Evolutionary conservation across 2,797 vertebrate genomes (phyloP), one percentile per base, ranked within the genome.

Genomic region (Lagocephalus sceleratus): DNA sequence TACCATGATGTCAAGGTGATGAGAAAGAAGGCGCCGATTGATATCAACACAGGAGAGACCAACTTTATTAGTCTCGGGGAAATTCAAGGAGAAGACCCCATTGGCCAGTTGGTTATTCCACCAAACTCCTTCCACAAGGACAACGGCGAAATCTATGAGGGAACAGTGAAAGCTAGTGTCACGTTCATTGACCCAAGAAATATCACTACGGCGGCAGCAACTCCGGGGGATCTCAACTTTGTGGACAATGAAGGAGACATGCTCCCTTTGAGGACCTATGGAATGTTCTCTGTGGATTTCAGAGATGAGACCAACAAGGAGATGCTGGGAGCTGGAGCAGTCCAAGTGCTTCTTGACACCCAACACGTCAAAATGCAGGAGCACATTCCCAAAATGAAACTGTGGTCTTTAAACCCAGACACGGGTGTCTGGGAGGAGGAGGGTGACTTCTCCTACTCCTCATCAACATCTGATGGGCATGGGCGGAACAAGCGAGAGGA

Each of bases 361-460:
- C 88, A 88, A 53, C 95, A 98, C 38, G 90, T 98, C 70, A 87
- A 88, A 85, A 96, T 97, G 94, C 81, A 91, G 0, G 95, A 96
- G 51, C 96, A 98, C 49, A 85, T 91, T 26, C 83, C 87, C 32
- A 89, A 93, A 66, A 97, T 99, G 92, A 94, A 93, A 71, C 73
- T 99, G 64, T 99, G 97, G 97, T 98, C 97, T 5, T 73, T 99
- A 48, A 95, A 98, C 66, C 93, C 94, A 0, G 90, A 91, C 11
- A 98, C 93, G 0, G 96, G 96, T 5, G 76, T 98, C 63, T 98
- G 97, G 96, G 96, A 98, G 68, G 94, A 97, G 64, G 97, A 97
- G 35, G 88, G 91, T 0, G 21, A 85, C 69, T 94, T 98, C 57
- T 79, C 67, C 2, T 79, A 78, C 0, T 83, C 84, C 5, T 47